Evolutionary conservation across 1,140 invertebrate genomes (phyloP), one percentile per base, ranked within the genome.

Genomic region (Drosophila yakuba): DNA sequence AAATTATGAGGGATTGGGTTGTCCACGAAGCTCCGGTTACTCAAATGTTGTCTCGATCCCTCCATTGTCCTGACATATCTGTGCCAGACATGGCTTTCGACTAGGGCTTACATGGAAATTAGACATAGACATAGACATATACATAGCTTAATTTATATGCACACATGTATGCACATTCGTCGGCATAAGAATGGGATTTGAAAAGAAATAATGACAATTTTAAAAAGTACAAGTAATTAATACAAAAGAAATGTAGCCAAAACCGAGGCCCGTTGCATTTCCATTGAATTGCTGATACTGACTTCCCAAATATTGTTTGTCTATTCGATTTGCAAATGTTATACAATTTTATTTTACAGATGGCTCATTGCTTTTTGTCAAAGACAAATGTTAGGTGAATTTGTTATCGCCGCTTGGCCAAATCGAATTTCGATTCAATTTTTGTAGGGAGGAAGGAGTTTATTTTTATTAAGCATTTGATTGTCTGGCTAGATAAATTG

Each of bases 391-490:
- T 36, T 59, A 59, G 54, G 54, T 56, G 38, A 56, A 25, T 55
- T 25, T 14, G 35, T 55, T 58, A 28, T 45, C 23, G 15, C 15
- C 32, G 25, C 17, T 35, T 14, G 43, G n/a, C 60, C 41, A 45
- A 59, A 45, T 23, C 44, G 45, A 48, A 63, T 14, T 64, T 67
- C 36, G 47, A 43, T 67, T 67, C 36, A 51, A 67, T 43, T 63
- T 63, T 44, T 71, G 12, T 28, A 23, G 23, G 47, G 3, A 1
- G 28, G 17, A 15, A 11, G 25, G 44, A 36, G 32, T 59, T 66
- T 71, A 58, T 72, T 72, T 84, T 72, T 67, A 76, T 80, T 76
- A 75, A 55, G 64, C 60, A 84, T 66, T 84, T 62, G 72, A 79
- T 84, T 64, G 57, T 71, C 56, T 73, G 38, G 38, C 47, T 66